Percentiles rank a stretch among this genome's conserved stretches.
phyloP scores from a whole-genome alignment of 2,113 vertebrate genomes.

The Pycnonotus jocosus region DNA sequence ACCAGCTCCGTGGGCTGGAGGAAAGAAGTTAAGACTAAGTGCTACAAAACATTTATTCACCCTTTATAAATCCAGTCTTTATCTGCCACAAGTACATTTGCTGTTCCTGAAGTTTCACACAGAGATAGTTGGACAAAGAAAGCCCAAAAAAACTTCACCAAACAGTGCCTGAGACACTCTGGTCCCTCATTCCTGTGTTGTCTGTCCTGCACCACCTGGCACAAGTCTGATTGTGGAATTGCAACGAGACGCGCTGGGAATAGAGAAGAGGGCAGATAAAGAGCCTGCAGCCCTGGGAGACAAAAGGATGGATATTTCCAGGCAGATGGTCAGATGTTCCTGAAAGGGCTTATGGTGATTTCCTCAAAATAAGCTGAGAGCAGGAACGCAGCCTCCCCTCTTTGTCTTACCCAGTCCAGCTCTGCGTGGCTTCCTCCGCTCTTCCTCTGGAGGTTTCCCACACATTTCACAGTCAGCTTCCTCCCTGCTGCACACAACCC shows the following conservation, averaged over 20 bases:
- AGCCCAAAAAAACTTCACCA: neutral
- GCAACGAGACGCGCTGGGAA: accelerated
- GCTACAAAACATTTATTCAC: neutral
- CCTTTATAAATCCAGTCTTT: neutral
- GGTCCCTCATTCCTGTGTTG: neutral
- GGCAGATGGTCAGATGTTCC: neutral
- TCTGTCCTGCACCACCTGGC: neutral
- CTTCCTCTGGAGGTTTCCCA: neutral
- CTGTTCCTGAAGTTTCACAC: neutral
- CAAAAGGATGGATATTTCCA: neutral
- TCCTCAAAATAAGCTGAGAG: neutral
- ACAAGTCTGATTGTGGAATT: neutral
- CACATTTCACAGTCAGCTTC: neutral
- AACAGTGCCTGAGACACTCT: accelerated
- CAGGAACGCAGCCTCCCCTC: neutral
- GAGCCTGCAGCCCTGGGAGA: neutral
- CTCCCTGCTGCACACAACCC: accelerated
- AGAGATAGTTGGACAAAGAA: neutral
- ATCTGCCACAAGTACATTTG: neutral
- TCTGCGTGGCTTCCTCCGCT: neutral
- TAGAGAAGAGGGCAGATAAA: neutral
- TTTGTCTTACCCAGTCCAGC: neutral
- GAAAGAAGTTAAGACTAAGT: neutral
- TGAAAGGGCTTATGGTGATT: neutral
- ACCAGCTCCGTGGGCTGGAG: neutral